These are phyloP conservation scores for Galerucella calmariensis DNA, from an alignment of 2,888 invertebrate genomes.

Conservation along the genomic window DNA sequence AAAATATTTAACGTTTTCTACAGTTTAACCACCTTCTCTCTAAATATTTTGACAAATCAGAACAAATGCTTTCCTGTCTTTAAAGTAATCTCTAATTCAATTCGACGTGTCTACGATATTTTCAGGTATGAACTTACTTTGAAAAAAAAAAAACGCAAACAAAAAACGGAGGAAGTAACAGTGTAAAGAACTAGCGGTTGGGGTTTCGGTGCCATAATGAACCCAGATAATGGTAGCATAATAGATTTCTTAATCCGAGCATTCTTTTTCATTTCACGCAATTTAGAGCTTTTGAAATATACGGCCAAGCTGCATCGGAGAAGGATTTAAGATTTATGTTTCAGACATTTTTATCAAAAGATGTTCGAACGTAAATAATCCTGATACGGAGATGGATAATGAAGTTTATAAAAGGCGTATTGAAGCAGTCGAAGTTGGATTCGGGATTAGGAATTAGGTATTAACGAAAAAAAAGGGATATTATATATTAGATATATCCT, in stretches of 20 bases:
- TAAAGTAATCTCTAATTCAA: constrained; percentile 38
- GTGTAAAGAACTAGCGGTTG: constrained; percentile 32
- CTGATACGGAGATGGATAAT: constrained; percentile 34
- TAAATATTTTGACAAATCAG: constrained; percentile 49
- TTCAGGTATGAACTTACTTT: constrained; percentile 36
- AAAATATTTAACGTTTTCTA: neutral
- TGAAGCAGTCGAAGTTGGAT: constrained; percentile 21
- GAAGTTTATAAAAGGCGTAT: constrained; percentile 18
- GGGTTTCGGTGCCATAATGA: constrained; percentile 29
- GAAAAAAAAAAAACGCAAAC: constrained; percentile 44
- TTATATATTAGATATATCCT: neutral
- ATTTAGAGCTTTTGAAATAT: constrained; percentile 36
- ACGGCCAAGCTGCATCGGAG: constrained; percentile 24
- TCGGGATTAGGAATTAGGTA: constrained; percentile 19
- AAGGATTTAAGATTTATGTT: constrained; percentile 44
- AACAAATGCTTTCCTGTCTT: constrained; percentile 47
- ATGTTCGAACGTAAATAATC: constrained; percentile 46
- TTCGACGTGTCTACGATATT: constrained; percentile 47
- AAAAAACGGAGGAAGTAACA: constrained; percentile 38
- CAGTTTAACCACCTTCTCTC: constrained; percentile 11
- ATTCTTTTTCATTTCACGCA: constrained; percentile 48
- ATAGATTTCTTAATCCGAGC: constrained; percentile 44
- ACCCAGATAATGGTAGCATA: constrained; percentile 42
- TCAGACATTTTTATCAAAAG: constrained; percentile 45
- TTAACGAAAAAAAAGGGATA: constrained; percentile 6